These are phyloP conservation scores for Chelon labrosus DNA, from an alignment of 2,797 vertebrate species.

Conservation along the genomic window DNA sequence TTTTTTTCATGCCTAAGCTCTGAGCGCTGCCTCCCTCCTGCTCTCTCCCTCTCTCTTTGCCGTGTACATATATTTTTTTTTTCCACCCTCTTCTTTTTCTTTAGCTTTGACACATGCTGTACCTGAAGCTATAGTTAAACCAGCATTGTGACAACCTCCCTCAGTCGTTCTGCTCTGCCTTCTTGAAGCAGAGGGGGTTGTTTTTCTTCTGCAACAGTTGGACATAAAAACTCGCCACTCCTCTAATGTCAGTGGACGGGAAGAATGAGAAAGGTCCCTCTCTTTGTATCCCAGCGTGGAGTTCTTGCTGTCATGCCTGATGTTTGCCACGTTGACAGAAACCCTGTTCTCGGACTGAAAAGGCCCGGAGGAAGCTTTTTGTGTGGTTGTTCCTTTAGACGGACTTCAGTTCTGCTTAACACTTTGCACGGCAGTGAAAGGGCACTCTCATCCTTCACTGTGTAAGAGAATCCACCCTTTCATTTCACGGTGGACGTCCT, in stretches of 20 bases:
- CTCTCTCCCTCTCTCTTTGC: conserved; percentile 57
- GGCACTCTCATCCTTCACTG: conserved; percentile 40
- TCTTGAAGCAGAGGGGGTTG: conserved; percentile 18
- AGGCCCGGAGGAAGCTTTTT: conserved; percentile 66
- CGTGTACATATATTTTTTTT: conserved; percentile 6
- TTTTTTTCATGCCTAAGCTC: conserved; percentile 69
- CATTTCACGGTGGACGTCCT: conserved; percentile 41
- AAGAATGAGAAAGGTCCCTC: conserved; percentile 47
- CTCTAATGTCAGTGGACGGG: conserved; percentile 46
- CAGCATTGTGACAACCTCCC: conserved; percentile 36
- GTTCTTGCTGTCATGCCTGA: conserved; percentile 57
- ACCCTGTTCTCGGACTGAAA: conserved; percentile 57
- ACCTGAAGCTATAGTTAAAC: conserved; percentile 62
- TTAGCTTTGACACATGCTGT: conserved; percentile 47
- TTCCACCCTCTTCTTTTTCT: conserved; percentile 36
- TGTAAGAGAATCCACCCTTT: conserved; percentile 50
- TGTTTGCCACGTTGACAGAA: conserved; percentile 80
- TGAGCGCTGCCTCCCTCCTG: conserved; percentile 69
- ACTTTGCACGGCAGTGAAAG: conserved; percentile 44
- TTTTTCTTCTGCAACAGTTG: conserved; percentile 46
- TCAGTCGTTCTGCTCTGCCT: conserved; percentile 8
- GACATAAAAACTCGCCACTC: conserved; percentile 25
- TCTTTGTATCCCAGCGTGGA: conserved; percentile 40
- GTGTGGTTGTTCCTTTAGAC: conserved; percentile 45
- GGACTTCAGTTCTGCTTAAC: conserved; percentile 59